A percentile compares a stretch with the other conserved stretches of the same genome.
Conservation (phyloP, 2,113 vertebrate genomes). For the Ammodytes dubius region DNA sequence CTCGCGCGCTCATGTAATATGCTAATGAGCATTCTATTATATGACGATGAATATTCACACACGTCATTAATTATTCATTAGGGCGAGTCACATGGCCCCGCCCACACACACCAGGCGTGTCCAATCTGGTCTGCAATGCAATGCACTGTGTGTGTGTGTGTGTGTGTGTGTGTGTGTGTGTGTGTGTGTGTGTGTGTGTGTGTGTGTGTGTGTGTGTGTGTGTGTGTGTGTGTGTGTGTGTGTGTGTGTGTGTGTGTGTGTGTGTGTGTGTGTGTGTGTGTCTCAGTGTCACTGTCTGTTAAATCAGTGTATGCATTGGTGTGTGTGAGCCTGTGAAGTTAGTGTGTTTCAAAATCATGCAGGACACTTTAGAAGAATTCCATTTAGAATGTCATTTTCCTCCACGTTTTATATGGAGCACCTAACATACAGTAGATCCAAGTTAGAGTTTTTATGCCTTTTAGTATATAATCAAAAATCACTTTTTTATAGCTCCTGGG, state of each 20-base stretch:
- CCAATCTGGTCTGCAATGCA: slow-evolving; percentile 30
- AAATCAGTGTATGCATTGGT: no score
- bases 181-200: background rate
- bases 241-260: background rate
- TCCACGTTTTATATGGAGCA: no score
- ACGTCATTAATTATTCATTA: slow-evolving; percentile 55
- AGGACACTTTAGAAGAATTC: no score
- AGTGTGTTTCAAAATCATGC: no score
- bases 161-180: background rate
- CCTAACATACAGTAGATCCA: no score
- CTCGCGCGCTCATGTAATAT: slow-evolving; percentile 47
- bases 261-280: no score
- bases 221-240: background rate
- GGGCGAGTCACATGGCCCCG: background rate
- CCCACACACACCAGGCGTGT: slow-evolving; percentile 44
- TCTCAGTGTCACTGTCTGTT: no score
- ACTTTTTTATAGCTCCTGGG: background rate
- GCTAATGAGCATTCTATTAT: background rate
- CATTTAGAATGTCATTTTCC: no score
- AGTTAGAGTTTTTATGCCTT: no score
- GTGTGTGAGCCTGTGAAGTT: no score
- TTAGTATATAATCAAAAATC: background rate
- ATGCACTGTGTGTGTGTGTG: background rate
- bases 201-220: background rate
- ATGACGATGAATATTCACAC: slow-evolving; percentile 63